Evolutionary conservation across 2,113 vertebrate genomes (phyloP), one percentile per base, ranked within the genome.

Genomic region (Gopherus evgoodei): DNA sequence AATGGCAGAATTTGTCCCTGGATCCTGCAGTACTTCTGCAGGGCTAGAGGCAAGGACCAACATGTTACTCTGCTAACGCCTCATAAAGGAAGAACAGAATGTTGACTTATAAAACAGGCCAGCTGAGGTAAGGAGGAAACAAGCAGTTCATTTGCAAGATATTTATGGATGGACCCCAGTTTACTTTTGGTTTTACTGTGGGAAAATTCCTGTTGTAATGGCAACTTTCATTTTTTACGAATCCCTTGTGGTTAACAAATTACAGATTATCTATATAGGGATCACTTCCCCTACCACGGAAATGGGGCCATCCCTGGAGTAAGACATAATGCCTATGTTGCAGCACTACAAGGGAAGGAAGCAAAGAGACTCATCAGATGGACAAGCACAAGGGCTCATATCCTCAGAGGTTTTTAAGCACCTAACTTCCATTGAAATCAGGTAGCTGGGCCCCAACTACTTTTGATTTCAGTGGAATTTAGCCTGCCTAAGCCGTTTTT

Each of bases 121-220:
- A 35, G 8, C 14, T 90, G 91, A 95, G 95, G 95, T 95, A 94
- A 93, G 97, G 35, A 76, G 92, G 87, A 93, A 97, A 91, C 93
- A 81, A 94, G 83, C 5, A 35, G 78, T 22, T 93, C 82, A 5
- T 82, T 94, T 85, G 79, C 83, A 76, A 6, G 83, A 42, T 69
- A 95, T 90, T 94, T 88, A 47, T 44, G 82, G 93, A 94, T 90
- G 27, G 59, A 96, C 86, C 53, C 83, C 53, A 14, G 31, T 54
- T 90, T 72, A 94, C 80, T 52, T 96, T 96, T 96, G 86, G 0
- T 97, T 96, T 97, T 90, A 87, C 92, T 95, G 96, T 97, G 97
- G 97, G 95, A 97, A 97, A 97, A 96, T 95, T 94, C 92, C 92
- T 92, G 75, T 88, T 92, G 80, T 89, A 96, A 92, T 69, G 96